These are phyloP conservation scores for Anaspis maculata DNA, from an alignment of 2,888 invertebrate species.

Conservation along the genomic window DNA sequence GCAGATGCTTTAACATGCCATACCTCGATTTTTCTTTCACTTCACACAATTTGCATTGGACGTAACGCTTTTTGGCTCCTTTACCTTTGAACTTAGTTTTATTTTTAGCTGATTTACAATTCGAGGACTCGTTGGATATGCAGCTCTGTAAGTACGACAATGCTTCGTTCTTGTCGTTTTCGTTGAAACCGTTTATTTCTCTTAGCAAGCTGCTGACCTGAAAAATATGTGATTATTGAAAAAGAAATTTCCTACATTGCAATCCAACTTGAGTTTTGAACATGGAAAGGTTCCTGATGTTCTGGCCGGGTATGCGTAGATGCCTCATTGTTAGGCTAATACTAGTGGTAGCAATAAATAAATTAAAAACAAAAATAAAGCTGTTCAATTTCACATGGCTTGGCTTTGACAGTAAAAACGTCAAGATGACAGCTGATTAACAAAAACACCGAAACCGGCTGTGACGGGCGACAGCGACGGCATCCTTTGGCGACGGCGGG, in stretches of 20 bases:
- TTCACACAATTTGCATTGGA: conserved; percentile 18
- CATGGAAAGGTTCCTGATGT: conserved; percentile 12
- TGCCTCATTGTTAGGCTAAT: too few relatives aligned
- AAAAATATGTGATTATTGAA: conserved; percentile 1
- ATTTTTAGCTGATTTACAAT: neutral
- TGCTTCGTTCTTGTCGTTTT: conserved; percentile 20
- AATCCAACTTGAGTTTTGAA: conserved; percentile 16
- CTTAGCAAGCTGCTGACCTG: conserved; percentile 19
- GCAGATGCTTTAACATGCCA: conserved; percentile 21
- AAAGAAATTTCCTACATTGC: conserved; percentile 3
- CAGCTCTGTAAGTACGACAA: conserved; percentile 17
- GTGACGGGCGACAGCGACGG: too few relatives aligned
- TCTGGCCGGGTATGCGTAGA: conserved; percentile 12
- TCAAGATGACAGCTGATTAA: too few relatives aligned
- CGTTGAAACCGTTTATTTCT: conserved; percentile 18
- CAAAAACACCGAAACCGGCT: too few relatives aligned
- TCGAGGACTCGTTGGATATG: conserved; percentile 6
- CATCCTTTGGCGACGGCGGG: too few relatives aligned
- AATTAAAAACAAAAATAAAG: too few relatives aligned
- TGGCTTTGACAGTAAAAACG: too few relatives aligned
- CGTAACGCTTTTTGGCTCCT: conserved; percentile 3
- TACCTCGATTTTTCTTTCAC: conserved; percentile 14
- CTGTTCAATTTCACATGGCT: too few relatives aligned
- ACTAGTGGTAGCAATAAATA: too few relatives aligned
- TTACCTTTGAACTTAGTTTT: neutral